These are phyloP conservation scores for Radopholus similis DNA, from an alignment of 1,140 invertebrate species.

Conservation along the genomic window DNA sequence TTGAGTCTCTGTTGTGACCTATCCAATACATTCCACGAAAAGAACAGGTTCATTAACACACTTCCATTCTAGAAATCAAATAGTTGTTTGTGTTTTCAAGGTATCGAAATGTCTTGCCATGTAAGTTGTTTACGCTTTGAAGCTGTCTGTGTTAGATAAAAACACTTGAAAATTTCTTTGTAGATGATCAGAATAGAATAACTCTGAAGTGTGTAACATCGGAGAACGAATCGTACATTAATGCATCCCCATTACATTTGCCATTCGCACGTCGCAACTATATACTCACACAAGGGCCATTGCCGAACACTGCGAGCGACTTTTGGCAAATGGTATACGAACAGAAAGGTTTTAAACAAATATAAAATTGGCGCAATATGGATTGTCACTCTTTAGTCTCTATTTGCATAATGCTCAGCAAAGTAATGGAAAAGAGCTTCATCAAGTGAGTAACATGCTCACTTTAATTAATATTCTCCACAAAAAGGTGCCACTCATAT, in stretches of 20 bases:
- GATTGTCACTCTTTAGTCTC: slow-evolving; percentile 5
- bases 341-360: slow-evolving; percentile 10
- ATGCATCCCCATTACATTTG: slow-evolving; percentile 37
- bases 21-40: slow-evolving; percentile 33
- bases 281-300: slow-evolving; percentile 45
- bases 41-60: no score
- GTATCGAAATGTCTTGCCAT: slow-evolving; percentile 48
- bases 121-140: slow-evolving; percentile 20
- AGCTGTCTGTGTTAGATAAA: background rate
- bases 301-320: slow-evolving; percentile 38
- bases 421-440: slow-evolving; percentile 41
- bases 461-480: no score
- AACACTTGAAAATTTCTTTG: slow-evolving; percentile 14
- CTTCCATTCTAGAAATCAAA: no score
- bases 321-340: slow-evolving; percentile 54
- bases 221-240: slow-evolving; percentile 41
- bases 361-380: background rate
- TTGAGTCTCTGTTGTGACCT: slow-evolving; percentile 26
- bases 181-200: slow-evolving; percentile 47
- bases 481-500: slow-evolving; percentile 31
- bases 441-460: slow-evolving; percentile 36
- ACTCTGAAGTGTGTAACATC: slow-evolving; percentile 6
- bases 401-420: slow-evolving; percentile 49
- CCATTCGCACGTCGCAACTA: slow-evolving; percentile 34
- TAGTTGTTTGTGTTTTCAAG: no score